phyloP scores from a whole-genome alignment of 1,140 invertebrate genomes.

The Epicauta chinensis region DNA sequence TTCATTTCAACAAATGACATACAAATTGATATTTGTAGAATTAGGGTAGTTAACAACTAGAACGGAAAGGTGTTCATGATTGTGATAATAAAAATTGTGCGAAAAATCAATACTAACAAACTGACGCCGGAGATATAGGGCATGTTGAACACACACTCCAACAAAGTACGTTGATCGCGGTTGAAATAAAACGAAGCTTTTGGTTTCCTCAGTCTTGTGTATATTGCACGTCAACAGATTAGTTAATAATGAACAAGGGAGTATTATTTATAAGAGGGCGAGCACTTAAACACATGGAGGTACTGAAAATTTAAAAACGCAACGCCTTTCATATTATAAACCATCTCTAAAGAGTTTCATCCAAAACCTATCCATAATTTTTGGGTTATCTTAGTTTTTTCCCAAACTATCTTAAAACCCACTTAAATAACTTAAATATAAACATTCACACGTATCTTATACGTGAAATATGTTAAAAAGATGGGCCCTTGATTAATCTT shows the following conservation, averaged over 20 bases:
- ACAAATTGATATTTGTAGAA: too few relatives aligned
- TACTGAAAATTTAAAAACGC: constrained; percentile 1
- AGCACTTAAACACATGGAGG: constrained; percentile 2
- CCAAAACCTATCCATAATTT: neutral
- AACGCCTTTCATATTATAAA: constrained; percentile 6
- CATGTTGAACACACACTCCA: constrained; percentile 11
- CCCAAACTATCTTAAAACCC: too few relatives aligned
- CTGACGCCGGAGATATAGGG: constrained; percentile 12
- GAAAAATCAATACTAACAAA: constrained; percentile 14
- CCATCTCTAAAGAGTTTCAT: constrained; percentile 7
- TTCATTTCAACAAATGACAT: too few relatives aligned
- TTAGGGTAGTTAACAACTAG: too few relatives aligned
- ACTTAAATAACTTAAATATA: too few relatives aligned
- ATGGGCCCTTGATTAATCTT: too few relatives aligned
- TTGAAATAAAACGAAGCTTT: constrained; percentile 13
- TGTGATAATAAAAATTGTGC: constrained; percentile 9
- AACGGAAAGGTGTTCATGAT: constrained; percentile 6
- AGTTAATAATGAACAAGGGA: constrained; percentile 13
- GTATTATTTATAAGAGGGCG: constrained; percentile 11
- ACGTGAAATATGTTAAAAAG: too few relatives aligned
- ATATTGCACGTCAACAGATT: constrained; percentile 14
- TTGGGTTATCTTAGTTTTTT: too few relatives aligned
- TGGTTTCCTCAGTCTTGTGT: constrained; percentile 11
- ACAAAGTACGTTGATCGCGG: constrained; percentile 12
- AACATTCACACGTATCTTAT: too few relatives aligned